Evolutionary conservation across 2,797 vertebrate genomes (phyloP).

Genomic region (Heterohyrax brucei): DNA sequence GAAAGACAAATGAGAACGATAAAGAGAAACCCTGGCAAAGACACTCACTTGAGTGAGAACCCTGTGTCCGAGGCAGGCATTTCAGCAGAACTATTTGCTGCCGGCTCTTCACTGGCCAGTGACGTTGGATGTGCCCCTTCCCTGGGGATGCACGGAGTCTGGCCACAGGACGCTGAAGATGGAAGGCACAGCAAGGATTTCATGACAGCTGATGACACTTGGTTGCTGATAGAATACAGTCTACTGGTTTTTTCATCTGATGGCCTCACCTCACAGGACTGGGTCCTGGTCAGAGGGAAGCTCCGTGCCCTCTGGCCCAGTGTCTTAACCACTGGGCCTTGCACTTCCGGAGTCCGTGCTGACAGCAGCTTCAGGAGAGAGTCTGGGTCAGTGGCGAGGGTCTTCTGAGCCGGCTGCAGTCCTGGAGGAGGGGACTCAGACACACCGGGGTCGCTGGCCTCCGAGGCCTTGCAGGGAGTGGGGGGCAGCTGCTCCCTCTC

Average conservation of each 20-base stretch:
- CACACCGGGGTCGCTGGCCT: constrained; percentile 73
- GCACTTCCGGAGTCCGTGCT: constrained; percentile 49
- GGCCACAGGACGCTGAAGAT: constrained; percentile 84
- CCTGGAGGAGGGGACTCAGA: constrained; percentile 57
- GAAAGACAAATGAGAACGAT: neutral
- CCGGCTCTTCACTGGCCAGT: constrained; percentile 81
- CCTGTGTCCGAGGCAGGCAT: constrained; percentile 89
- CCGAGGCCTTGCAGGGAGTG: neutral
- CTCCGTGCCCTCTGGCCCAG: constrained; percentile 92
- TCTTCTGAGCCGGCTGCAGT: neutral
- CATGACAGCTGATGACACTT: constrained; percentile 96
- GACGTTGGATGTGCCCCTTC: constrained; percentile 81
- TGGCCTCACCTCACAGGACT: constrained; percentile 88
- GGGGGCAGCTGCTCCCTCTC: constrained; percentile 48
- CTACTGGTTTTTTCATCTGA: constrained; percentile 90
- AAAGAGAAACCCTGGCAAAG: rapidly evolving
- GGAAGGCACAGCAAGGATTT: constrained; percentile 93
- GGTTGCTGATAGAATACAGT: constrained; percentile 95
- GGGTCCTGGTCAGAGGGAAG: constrained; percentile 90
- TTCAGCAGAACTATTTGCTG: constrained; percentile 73
- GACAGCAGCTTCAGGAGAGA: constrained; percentile 42
- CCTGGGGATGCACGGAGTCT: constrained; percentile 79
- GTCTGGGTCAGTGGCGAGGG: constrained; percentile 62
- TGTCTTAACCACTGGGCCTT: constrained; percentile 78
- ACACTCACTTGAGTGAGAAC: constrained; percentile 96